A percentile compares a stretch with the other conserved stretches of the same genome.
These are phyloP conservation scores for Heterodera schachtii DNA, from an alignment of 1,140 invertebrate species.

Conservation along the genomic window DNA sequence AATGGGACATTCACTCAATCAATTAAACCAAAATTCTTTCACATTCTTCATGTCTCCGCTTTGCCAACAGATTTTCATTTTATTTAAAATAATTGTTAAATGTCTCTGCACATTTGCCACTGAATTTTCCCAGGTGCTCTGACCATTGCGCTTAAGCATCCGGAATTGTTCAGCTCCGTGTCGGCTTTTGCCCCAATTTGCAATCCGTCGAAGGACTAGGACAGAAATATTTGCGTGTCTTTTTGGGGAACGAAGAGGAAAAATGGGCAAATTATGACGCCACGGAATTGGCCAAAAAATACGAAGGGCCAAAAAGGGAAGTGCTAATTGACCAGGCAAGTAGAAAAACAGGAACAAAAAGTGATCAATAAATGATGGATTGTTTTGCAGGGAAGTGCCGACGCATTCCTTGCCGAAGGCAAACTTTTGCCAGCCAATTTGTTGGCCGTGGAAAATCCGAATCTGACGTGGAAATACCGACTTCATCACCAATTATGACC, in stretches of 20 bases:
- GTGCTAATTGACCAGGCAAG: slow-evolving; percentile 84
- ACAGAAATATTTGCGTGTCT: slow-evolving; percentile 82
- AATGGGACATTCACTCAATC: too few species aligned
- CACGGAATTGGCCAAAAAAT: slow-evolving; percentile 78
- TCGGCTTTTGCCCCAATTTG: slow-evolving; percentile 95
- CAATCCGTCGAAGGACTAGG: slow-evolving; percentile 85
- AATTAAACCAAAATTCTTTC: too few species aligned
- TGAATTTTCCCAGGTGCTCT: slow-evolving; percentile 79
- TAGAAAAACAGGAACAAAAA: slow-evolving; percentile 68
- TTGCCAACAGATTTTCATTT: too few species aligned
- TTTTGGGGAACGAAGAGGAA: slow-evolving; percentile 64
- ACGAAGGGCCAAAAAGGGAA: slow-evolving; percentile 80
- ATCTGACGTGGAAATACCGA: slow-evolving; percentile 76
- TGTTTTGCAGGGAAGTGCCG: slow-evolving; percentile 69
- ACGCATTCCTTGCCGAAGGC: slow-evolving; percentile 78
- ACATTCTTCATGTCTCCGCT: too few species aligned
- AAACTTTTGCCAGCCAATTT: slow-evolving; percentile 87
- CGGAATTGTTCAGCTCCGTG: slow-evolving; percentile 82
- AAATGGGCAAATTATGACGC: slow-evolving; percentile 86
- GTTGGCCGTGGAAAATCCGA: slow-evolving; percentile 71
- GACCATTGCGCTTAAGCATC: slow-evolving; percentile 86
- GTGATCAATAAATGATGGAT: too few species aligned
- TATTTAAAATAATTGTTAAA: too few species aligned
- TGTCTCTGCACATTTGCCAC: slow-evolving; percentile 12
- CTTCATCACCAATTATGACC: slow-evolving; percentile 85